A percentile compares a stretch with the other conserved stretches of the same genome.
These are phyloP conservation scores for Lepus oiostolus DNA, from an alignment of 2,797 vertebrate genomes.

Conservation along the genomic window DNA sequence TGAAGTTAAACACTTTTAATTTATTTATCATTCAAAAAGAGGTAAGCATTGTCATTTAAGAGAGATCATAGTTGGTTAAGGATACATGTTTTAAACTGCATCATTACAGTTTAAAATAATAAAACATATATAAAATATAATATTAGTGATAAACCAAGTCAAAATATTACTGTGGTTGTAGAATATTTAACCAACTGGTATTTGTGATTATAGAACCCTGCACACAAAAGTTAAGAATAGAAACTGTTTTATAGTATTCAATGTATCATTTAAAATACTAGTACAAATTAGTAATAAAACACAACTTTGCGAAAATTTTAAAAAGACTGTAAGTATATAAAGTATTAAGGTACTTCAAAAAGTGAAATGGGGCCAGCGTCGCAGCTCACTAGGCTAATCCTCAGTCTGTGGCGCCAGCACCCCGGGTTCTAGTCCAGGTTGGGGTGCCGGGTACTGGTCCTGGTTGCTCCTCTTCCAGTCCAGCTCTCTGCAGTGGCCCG, in stretches of 20 bases:
- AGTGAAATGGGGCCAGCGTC: too few species aligned
- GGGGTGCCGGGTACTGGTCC: too few species aligned
- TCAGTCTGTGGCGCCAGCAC: too few species aligned
- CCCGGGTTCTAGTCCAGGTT: too few species aligned
- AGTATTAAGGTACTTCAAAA: not conserved
- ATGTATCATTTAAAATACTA: not conserved
- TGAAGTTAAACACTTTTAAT: not conserved
- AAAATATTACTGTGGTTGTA: not conserved
- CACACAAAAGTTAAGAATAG: not conserved
- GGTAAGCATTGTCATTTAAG: not conserved
- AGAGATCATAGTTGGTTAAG: not conserved
- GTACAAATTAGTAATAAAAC: not conserved
- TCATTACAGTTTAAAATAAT: not conserved
- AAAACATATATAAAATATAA: not conserved
- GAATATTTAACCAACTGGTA: not conserved
- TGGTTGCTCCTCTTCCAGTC: too few species aligned
- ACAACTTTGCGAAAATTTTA: not conserved
- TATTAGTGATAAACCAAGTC: not conserved
- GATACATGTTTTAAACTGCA: not conserved
- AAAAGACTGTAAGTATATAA: not conserved
- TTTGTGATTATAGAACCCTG: not conserved
- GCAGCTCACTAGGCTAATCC: too few species aligned
- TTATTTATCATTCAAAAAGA: not conserved
- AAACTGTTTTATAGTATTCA: not conserved
- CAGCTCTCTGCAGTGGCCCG: too few species aligned